A percentile compares a stretch with the other conserved stretches of the same genome.
phyloP scores from a whole-genome alignment of 2,888 invertebrate species.

The Zhengitettix transpicula region DNA sequence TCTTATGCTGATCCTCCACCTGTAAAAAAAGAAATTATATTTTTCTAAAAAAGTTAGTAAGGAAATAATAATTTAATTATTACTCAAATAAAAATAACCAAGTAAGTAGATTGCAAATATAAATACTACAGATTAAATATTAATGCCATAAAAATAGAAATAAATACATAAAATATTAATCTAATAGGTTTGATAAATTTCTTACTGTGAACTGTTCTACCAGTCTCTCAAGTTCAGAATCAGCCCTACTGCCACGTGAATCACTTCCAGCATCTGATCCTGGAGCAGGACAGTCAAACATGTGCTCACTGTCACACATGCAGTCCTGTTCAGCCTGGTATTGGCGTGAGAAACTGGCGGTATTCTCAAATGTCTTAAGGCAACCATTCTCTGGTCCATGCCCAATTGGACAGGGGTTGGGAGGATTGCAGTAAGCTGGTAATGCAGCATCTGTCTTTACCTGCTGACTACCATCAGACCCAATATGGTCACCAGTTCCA shows the following conservation, averaged over 20 bases:
- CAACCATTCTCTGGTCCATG: constrained; percentile 81
- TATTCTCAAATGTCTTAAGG: constrained; percentile 81
- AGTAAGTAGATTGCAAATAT: too few species aligned
- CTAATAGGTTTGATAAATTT: not conserved
- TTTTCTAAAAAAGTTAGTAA: too few species aligned
- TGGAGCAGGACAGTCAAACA: constrained; percentile 71
- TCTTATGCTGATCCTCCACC: constrained; percentile 43
- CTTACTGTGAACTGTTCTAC: constrained; percentile 39
- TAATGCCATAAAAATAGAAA: too few species aligned
- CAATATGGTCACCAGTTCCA: not conserved
- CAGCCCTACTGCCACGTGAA: constrained; percentile 22
- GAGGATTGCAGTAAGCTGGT: constrained; percentile 97
- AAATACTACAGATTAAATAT: too few species aligned
- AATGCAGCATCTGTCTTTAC: constrained; percentile 82
- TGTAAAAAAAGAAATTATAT: constrained; percentile 19
- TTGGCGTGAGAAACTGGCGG: constrained; percentile 38
- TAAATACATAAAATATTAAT: too few species aligned
- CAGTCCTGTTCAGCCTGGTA: constrained; percentile 66
- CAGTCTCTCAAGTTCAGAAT: constrained; percentile 48
- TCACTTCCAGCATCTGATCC: constrained; percentile 16
- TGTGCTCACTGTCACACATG: constrained; percentile 96
- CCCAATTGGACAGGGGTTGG: constrained; percentile 95
- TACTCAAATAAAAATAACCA: too few species aligned
- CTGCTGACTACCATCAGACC: constrained; percentile 21
- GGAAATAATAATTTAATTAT: too few species aligned